These are phyloP conservation scores for Neoniphon sammara DNA, from an alignment of 2,797 vertebrate species.

Conservation along the genomic window DNA sequence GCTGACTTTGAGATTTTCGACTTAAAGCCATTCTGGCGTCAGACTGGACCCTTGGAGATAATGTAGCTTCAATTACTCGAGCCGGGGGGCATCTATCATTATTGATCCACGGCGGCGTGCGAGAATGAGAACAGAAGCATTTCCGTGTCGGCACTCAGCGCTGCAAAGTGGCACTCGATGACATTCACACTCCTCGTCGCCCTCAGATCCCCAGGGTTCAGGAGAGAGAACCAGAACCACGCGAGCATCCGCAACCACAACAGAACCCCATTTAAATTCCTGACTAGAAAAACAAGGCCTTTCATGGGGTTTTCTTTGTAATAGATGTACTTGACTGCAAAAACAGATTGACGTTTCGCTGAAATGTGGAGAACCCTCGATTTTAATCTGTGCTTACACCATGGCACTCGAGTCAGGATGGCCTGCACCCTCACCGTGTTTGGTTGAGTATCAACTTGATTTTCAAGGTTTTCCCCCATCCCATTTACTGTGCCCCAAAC, in stretches of 20 bases:
- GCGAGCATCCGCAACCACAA: neutral
- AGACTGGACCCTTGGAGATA: conserved; percentile 53
- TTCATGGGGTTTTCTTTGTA: conserved; percentile 28
- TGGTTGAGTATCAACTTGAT: conserved; percentile 54
- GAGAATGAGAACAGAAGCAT: conserved; percentile 77
- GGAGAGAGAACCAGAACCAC: conserved; percentile 37
- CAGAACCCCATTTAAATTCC: conserved; percentile 25
- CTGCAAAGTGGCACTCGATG: conserved; percentile 72
- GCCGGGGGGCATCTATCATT: conserved; percentile 67
- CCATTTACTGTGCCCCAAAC: conserved; percentile 67
- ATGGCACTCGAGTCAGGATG: conserved; percentile 10
- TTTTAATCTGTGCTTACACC: conserved; percentile 30
- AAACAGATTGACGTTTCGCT: neutral
- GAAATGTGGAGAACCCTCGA: conserved; percentile 16
- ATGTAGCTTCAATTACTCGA: conserved; percentile 55
- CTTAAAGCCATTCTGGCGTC: conserved; percentile 45
- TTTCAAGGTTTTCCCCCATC: conserved; percentile 55
- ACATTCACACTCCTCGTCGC: conserved; percentile 65
- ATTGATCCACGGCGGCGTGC: conserved; percentile 68
- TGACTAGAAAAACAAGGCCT: conserved; percentile 1
- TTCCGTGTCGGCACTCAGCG: conserved; percentile 74
- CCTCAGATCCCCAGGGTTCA: conserved; percentile 46
- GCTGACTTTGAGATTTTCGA: conserved; percentile 48
- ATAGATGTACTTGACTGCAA: conserved; percentile 7
- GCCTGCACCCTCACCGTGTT: conserved; percentile 28